These are phyloP conservation scores for Petrocephalus schoutedeni DNA, from an alignment of 2,797 vertebrate species.

Conservation along the genomic window DNA sequence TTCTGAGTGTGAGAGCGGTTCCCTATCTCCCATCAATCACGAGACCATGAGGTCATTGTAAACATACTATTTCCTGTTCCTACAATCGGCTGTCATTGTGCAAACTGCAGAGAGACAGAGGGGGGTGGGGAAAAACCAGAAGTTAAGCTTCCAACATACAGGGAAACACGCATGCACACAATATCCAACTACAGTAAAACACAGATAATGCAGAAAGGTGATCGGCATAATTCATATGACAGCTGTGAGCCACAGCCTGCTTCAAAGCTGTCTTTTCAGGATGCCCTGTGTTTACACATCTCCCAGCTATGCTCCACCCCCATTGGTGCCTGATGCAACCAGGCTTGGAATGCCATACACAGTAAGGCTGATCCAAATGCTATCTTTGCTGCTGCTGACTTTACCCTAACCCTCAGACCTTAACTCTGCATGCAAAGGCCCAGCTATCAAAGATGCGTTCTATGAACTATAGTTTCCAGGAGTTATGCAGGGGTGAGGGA, in stretches of 20 bases:
- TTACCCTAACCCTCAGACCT: background rate
- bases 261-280: constrained; percentile 46
- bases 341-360: constrained; percentile 66
- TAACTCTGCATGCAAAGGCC: background rate
- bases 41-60: constrained; percentile 67
- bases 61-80: constrained; percentile 15
- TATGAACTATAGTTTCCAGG: background rate
- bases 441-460: background rate
- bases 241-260: constrained; percentile 36
- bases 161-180: background rate
- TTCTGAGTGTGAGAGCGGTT: background rate
- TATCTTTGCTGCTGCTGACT: constrained; percentile 32
- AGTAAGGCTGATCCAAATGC: constrained; percentile 37
- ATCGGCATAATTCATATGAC: constrained; percentile 37
- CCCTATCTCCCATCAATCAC: constrained; percentile 49
- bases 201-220: background rate
- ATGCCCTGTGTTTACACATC: constrained; percentile 56
- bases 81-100: background rate
- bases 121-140: background rate
- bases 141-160: background rate
- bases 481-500: background rate
- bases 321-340: constrained; percentile 68
- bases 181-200: background rate
- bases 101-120: constrained; percentile 35
- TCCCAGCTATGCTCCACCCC: constrained; percentile 58